Evolutionary conservation across 2,113 vertebrate genomes (phyloP).

Genomic region (Motacilla tschutschensis): DNA sequence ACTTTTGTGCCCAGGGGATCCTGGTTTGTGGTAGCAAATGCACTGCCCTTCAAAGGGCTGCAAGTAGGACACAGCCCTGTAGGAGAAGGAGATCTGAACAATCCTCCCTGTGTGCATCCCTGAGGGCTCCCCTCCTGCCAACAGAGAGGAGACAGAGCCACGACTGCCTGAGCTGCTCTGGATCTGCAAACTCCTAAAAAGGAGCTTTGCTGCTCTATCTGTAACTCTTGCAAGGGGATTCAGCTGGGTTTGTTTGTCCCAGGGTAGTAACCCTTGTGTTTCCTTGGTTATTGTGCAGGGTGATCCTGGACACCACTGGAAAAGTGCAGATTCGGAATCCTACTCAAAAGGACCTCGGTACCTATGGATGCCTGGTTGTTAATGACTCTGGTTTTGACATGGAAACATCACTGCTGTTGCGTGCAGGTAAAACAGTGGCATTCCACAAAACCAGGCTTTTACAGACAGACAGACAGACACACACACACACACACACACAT

Average conservation of each 20-base stretch:
- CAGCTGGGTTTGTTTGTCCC: neutral
- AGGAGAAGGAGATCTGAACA: neutral
- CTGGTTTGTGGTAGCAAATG: constrained; percentile 18
- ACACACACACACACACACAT: rapidly evolving
- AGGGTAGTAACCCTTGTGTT: neutral
- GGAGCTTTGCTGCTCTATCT: neutral
- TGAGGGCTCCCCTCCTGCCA: neutral
- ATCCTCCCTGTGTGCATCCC: neutral
- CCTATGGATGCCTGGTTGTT: constrained; percentile 77
- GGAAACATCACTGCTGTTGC: constrained; percentile 74
- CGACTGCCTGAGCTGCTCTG: neutral
- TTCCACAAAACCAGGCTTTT: neutral
- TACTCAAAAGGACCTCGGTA: constrained; percentile 73
- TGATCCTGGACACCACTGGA: constrained; percentile 69
- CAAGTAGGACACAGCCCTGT: neutral
- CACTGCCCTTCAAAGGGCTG: neutral
- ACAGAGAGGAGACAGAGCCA: neutral
- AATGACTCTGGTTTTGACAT: constrained; percentile 76
- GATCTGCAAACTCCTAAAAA: neutral
- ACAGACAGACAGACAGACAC: no score
- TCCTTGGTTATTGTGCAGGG: constrained; percentile 56
- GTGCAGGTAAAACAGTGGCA: constrained; percentile 72
- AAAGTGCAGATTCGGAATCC: constrained; percentile 77
- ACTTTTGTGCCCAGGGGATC: neutral
- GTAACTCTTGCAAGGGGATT: neutral